A percentile compares a stretch with the other conserved stretches of the same genome.
Conservation (phyloP, 2,888 invertebrate species). For the Eupithecia inturbata region DNA sequence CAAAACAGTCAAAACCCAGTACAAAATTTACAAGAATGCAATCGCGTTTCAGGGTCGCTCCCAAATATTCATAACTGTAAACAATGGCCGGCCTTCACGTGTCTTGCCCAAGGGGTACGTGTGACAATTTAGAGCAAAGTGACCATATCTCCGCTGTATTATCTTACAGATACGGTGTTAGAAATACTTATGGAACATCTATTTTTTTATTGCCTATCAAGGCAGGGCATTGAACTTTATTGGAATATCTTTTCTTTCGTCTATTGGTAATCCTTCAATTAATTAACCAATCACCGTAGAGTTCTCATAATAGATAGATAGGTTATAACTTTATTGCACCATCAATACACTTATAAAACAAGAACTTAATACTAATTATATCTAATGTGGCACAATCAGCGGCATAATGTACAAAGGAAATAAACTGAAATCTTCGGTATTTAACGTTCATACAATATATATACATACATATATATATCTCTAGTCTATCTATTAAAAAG, state of each 20-base stretch:
- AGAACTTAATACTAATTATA: too few species aligned
- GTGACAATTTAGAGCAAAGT: conserved; percentile 30
- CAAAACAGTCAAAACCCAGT: conserved; percentile 12
- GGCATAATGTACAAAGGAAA: too few species aligned
- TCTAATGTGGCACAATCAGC: too few species aligned
- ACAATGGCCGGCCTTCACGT: conserved; percentile 63
- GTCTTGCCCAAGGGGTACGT: conserved; percentile 48
- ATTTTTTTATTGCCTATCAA: too few species aligned
- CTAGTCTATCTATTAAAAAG: too few species aligned
- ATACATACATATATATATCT: too few species aligned
- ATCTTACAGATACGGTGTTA: background rate
- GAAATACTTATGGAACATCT: conserved; percentile 11
- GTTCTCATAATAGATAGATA: too few species aligned
- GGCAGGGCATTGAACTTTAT: background rate
- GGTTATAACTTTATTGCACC: too few species aligned
- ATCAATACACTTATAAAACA: too few species aligned
- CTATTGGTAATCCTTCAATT: background rate
- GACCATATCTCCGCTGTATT: conserved; percentile 10
- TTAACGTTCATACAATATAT: too few species aligned
- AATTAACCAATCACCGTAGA: background rate
- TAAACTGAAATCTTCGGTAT: too few species aligned
- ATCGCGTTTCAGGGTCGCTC: conserved; percentile 44
- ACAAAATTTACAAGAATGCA: conserved; percentile 42
- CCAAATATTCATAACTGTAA: conserved; percentile 42
- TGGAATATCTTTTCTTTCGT: background rate